phyloP scores from a whole-genome alignment of 35 echinoderm and acorn worm genomes.

The Strongylocentrotus purpuratus region DNA sequence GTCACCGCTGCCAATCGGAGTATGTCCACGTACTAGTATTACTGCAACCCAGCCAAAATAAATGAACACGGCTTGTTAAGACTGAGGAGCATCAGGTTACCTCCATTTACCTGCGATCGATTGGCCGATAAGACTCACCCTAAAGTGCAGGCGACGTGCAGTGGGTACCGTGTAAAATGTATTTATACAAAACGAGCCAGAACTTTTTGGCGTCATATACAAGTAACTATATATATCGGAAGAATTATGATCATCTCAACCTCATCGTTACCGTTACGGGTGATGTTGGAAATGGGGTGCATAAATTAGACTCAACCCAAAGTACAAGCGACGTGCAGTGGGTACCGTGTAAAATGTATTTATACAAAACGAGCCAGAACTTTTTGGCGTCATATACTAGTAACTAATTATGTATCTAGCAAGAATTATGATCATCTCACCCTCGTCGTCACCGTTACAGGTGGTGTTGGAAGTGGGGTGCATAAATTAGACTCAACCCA shows the following conservation, averaged over 20 bases:
- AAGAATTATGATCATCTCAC: background rate
- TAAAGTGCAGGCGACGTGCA: slow-evolving; percentile 4
- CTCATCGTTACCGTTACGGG: background rate
- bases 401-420: background rate
- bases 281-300: background rate
- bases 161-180: background rate
- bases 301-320: background rate
- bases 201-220: background rate
- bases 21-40: slow-evolving; percentile 25
- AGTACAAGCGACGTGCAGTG: background rate
- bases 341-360: background rate
- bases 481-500: background rate
- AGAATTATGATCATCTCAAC: background rate
- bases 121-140: slow-evolving; percentile 8
- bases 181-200: background rate
- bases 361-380: background rate
- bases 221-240: background rate
- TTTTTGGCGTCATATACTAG: background rate
- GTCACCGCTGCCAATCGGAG: background rate
- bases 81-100: background rate
- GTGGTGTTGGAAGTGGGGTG: background rate
- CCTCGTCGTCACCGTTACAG: background rate
- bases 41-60: slow-evolving; percentile 38
- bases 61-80: slow-evolving; percentile 39
- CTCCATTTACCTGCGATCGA: slow-evolving; percentile 32